Base-by-base conservation (phyloP, 2,888 invertebrate species). In the Julus scandinavius region DNA sequence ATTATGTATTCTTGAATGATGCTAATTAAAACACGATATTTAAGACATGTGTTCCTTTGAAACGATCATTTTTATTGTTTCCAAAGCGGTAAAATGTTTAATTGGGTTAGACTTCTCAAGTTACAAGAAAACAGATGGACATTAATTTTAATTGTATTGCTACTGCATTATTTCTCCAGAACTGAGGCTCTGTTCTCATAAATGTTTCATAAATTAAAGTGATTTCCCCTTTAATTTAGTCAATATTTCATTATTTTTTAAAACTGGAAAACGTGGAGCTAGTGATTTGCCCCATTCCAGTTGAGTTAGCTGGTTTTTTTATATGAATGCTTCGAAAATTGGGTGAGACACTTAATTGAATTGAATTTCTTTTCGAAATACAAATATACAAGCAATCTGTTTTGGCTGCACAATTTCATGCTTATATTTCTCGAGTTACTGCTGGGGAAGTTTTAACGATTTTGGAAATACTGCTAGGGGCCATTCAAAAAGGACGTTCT, bases 31-130 rank as follows among this genome's bases (percentile, higher is more conserved):
- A 6, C 29, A 29, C n/a, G 58, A 63, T 63, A 63, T n/a, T 63
- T 17, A n/a, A 63, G 58, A 63, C 58, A 63, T 63, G n/a, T 63
- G n/a, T 63, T 63, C 3, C 4, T n/a, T n/a, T 63, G 58, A 63
- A 63, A n/a, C 58, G 58, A 63, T 63, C 58, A 63, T 63, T 63
- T 54, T n/a, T 63, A 63, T 17, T 63, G n/a, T 63, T 63, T 63
- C n/a, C 58, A 63, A 1, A 2, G 1, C 17, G 58, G 17, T 63
- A n/a, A 45, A 45, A 3, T 63, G 58, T 17, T 6, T 63, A 63
- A 63, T 63, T 17, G n/a, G 2, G 58, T 63, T 63, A 63, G 58
- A 17, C 58, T 63, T 6, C 6, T n/a, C 6, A 63, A 63, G n/a
- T 63, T 45, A n/a, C 17, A 63, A 63, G 2, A 63, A 17, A 17